Evolutionary conservation across 2,888 invertebrate species (phyloP).

Genomic region (Oscheius sp.): DNA sequence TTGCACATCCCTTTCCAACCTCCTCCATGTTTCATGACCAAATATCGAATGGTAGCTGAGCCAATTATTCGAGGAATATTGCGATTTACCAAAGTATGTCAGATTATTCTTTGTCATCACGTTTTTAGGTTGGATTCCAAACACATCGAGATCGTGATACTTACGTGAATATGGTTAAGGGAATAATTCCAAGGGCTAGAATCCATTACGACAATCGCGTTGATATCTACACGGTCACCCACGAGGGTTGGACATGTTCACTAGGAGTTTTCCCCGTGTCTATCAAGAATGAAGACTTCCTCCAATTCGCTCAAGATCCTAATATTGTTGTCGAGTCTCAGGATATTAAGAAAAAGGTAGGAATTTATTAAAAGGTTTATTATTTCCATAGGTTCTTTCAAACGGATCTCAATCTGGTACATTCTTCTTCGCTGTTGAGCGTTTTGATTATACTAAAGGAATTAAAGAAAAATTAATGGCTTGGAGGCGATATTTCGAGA

Average conservation of each 20-base stretch:
- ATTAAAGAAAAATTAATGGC: constrained; percentile 61
- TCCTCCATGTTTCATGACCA: constrained; percentile 66
- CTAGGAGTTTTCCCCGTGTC: constrained; percentile 70
- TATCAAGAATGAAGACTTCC: constrained; percentile 68
- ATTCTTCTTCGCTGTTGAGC: constrained; percentile 67
- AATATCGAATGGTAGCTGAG: constrained; percentile 62
- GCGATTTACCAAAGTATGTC: constrained; percentile 61
- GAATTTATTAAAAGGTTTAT: not conserved
- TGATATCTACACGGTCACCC: constrained; percentile 59
- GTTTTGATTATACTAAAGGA: constrained; percentile 70
- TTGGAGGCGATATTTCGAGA: constrained; percentile 58
- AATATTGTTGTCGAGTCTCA: constrained; percentile 51
- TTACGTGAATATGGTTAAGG: constrained; percentile 57
- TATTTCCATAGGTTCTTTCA: constrained; percentile 44
- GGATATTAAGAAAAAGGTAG: constrained; percentile 54
- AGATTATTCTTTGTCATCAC: not conserved
- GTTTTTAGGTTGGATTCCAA: constrained; percentile 66
- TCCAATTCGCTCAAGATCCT: constrained; percentile 55
- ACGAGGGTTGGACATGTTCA: constrained; percentile 64
- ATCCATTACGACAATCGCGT: constrained; percentile 59
- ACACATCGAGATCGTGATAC: constrained; percentile 64
- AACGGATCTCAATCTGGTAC: constrained; percentile 51
- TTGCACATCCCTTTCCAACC: constrained; percentile 69
- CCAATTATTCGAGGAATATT: constrained; percentile 64
- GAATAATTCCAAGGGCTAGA: constrained; percentile 53